Evolutionary conservation across 2,113 vertebrate genomes (phyloP).

Genomic region (Tinamus guttatus): DNA sequence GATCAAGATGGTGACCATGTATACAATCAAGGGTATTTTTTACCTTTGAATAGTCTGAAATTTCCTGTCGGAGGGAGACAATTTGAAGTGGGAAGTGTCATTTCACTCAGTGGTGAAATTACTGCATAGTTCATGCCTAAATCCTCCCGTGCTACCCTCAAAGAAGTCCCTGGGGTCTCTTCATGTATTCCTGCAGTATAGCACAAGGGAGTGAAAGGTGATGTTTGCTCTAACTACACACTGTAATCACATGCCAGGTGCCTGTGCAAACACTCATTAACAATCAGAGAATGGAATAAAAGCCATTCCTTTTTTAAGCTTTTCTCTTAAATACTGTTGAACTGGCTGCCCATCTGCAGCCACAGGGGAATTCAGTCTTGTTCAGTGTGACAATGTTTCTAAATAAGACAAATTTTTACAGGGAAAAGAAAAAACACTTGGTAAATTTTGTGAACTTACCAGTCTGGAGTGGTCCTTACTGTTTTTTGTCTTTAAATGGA

Average conservation of each 20-base stretch:
- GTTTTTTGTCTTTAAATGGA: neutral
- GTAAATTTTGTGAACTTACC: neutral
- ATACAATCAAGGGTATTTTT: fast-evolving
- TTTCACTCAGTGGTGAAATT: neutral
- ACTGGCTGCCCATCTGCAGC: neutral
- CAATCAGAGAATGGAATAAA: neutral
- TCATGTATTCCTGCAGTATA: neutral
- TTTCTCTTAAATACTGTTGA: neutral
- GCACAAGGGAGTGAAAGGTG: neutral
- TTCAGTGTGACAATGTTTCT: neutral
- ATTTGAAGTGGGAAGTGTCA: neutral
- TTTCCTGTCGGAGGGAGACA: neutral
- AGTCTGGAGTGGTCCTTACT: neutral
- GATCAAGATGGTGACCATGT: neutral
- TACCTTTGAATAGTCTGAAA: neutral
- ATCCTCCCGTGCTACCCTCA: neutral
- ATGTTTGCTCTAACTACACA: neutral
- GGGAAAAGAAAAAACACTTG: neutral
- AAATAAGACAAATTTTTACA: neutral
- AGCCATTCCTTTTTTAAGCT: neutral
- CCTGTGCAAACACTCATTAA: neutral
- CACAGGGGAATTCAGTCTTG: neutral
- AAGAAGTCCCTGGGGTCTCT: neutral
- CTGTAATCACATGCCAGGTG: neutral
- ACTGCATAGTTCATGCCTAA: neutral